These are phyloP conservation scores for Zosterops lateralis DNA, from an alignment of 2,113 vertebrate species.

Conservation along the genomic window DNA sequence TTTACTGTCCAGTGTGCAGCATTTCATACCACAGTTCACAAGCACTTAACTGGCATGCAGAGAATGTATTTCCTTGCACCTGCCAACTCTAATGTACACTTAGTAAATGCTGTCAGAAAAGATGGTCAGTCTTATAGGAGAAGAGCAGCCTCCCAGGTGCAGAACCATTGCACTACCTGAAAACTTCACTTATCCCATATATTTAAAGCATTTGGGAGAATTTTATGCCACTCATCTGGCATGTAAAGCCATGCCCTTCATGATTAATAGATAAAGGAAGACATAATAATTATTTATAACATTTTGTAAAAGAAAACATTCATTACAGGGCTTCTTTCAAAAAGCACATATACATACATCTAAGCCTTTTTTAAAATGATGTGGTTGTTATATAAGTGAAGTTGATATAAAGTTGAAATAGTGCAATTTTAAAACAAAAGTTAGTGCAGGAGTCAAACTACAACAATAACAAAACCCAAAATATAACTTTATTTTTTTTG, in stretches of 20 bases:
- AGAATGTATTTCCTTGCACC: not conserved
- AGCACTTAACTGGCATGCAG: not conserved
- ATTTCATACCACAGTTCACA: not conserved
- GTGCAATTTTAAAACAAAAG: constrained; percentile 65
- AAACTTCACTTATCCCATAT: not conserved
- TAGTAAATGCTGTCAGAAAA: not conserved
- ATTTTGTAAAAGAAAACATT: constrained; percentile 26
- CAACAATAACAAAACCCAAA: constrained; percentile 2
- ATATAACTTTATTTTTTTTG: not conserved
- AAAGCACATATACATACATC: constrained; percentile 34
- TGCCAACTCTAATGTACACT: not conserved
- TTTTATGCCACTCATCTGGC: not conserved
- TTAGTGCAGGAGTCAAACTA: constrained; percentile 61
- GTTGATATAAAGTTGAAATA: constrained; percentile 51
- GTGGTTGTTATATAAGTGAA: not conserved
- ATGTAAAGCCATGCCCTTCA: not conserved
- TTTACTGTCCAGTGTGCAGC: not conserved
- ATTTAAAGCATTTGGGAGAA: not conserved
- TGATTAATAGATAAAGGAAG: not conserved
- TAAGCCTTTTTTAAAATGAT: not conserved
- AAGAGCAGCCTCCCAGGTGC: not conserved
- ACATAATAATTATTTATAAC: not conserved
- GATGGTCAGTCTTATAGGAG: not conserved
- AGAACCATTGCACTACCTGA: not conserved
- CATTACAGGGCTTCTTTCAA: constrained; percentile 10